Evolutionary conservation across 2,888 invertebrate genomes (phyloP).

Genomic region (Cerceris ruficornis): DNA sequence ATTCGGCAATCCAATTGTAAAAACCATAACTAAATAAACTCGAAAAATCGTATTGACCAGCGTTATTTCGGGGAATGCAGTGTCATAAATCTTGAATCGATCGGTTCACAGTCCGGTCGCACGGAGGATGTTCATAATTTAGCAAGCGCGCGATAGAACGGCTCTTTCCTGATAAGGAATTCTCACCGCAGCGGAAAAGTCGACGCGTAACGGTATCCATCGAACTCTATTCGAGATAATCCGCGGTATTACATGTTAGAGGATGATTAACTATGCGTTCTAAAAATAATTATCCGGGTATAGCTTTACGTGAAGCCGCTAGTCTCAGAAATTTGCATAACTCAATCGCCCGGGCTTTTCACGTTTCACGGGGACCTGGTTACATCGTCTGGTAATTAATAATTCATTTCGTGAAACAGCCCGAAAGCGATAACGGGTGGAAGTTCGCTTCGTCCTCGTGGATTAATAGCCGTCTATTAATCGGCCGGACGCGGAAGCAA

Average conservation of each 20-base stretch:
- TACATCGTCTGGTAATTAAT: slow-evolving; percentile 10
- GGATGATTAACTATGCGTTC: slow-evolving; percentile 41
- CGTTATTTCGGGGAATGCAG: slow-evolving; percentile 1
- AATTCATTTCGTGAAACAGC: slow-evolving; percentile 23
- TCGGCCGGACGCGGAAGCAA: neutral
- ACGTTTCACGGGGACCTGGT: neutral
- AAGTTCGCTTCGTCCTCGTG: neutral
- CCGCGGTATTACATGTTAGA: slow-evolving; percentile 28
- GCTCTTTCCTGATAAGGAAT: slow-evolving; percentile 41
- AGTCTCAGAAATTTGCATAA: slow-evolving; percentile 3
- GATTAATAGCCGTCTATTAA: neutral
- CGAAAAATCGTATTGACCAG: neutral
- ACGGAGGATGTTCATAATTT: slow-evolving; percentile 16
- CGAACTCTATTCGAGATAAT: slow-evolving; percentile 36
- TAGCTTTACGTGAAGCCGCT: neutral
- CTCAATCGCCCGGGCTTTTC: neutral
- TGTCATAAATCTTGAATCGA: slow-evolving; percentile 16
- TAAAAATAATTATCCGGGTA: slow-evolving; percentile 34
- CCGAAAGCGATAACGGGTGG: neutral
- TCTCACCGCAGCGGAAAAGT: slow-evolving; percentile 16
- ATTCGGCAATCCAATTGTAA: too few species aligned
- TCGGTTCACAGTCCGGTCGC: neutral
- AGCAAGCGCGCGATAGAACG: slow-evolving; percentile 1
- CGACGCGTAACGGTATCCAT: slow-evolving; percentile 42
- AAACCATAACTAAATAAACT: too few species aligned